Evolutionary conservation across 2,888 invertebrate species (phyloP).

Genomic region (Ctenicera cuprea): DNA sequence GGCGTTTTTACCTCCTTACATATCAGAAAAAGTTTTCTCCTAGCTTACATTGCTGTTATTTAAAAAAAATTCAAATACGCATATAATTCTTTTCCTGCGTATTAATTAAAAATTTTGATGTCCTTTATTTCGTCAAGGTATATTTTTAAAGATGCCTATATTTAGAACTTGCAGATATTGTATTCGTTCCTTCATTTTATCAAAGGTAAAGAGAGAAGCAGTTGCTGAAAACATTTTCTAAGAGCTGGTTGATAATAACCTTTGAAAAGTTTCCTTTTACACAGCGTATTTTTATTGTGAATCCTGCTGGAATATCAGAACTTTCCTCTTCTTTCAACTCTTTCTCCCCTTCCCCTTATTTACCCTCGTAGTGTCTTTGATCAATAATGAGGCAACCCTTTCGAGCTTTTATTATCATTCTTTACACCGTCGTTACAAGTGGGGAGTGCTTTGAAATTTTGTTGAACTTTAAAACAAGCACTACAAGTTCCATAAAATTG

Average conservation of each 20-base stretch:
- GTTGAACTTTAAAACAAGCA: slow-evolving; percentile 31
- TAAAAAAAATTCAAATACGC: no score
- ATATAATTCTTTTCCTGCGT: no score
- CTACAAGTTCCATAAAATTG: slow-evolving; percentile 22
- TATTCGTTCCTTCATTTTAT: slow-evolving; percentile 2
- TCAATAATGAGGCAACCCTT: slow-evolving; percentile 54
- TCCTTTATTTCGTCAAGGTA: no score
- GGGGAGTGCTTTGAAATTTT: slow-evolving; percentile 42
- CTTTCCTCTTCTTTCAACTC: slow-evolving; percentile 42
- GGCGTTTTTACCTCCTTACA: no score
- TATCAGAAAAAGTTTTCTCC: no score
- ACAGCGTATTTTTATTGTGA: slow-evolving; percentile 37
- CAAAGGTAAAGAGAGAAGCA: slow-evolving; percentile 25
- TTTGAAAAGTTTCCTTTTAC: slow-evolving; percentile 40
- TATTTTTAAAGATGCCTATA: no score
- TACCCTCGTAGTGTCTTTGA: slow-evolving; percentile 52
- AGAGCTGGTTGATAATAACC: slow-evolving; percentile 31
- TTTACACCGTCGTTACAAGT: slow-evolving; percentile 48
- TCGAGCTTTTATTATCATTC: slow-evolving; percentile 51
- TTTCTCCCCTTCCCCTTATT: slow-evolving; percentile 43
- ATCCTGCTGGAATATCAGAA: slow-evolving; percentile 43
- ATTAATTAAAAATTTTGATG: no score
- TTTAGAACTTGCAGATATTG: no score
- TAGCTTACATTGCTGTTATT: no score
- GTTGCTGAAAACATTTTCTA: slow-evolving; percentile 22